Conservation (phyloP, 2,888 invertebrate species). For the Polydrusus cervinus region DNA sequence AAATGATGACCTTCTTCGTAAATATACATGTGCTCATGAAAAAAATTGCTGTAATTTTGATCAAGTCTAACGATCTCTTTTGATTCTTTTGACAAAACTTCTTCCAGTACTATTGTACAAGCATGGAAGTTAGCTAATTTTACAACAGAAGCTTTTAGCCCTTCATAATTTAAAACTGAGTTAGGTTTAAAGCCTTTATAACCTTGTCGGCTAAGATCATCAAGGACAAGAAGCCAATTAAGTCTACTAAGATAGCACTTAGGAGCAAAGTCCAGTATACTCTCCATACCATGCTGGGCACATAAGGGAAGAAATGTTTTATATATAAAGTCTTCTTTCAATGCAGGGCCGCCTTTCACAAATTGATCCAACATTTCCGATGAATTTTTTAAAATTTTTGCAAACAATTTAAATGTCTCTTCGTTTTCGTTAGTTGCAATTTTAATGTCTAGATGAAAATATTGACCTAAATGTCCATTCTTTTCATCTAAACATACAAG, state of each 20-base stretch:
- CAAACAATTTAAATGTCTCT: conserved; percentile 31
- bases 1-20: background rate
- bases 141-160: conserved; percentile 56
- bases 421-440: conserved; percentile 1
- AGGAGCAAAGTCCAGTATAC: conserved; percentile 61
- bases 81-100: conserved; percentile 55
- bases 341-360: conserved; percentile 20
- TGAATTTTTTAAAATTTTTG: conserved; percentile 25
- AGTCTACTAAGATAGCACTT: conserved; percentile 65
- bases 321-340: conserved; percentile 68
- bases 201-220: conserved; percentile 63
- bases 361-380: conserved; percentile 5
- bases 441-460: conserved; percentile 58
- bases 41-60: conserved; percentile 60
- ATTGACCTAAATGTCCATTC: conserved; percentile 62
- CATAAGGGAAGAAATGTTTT: conserved; percentile 64
- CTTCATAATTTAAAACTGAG: conserved; percentile 53
- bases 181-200: conserved; percentile 42
- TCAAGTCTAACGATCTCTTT: conserved; percentile 57
- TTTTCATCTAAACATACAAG: conserved; percentile 54
- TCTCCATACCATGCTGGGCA: conserved; percentile 62
- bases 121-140: conserved; percentile 64
- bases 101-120: conserved; percentile 64
- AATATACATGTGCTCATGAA: conserved; percentile 38
- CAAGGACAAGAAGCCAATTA: conserved; percentile 66